Base-by-base conservation (phyloP, 1,140 invertebrate genomes). In the Stratiolaelaps scimitus region DNA sequence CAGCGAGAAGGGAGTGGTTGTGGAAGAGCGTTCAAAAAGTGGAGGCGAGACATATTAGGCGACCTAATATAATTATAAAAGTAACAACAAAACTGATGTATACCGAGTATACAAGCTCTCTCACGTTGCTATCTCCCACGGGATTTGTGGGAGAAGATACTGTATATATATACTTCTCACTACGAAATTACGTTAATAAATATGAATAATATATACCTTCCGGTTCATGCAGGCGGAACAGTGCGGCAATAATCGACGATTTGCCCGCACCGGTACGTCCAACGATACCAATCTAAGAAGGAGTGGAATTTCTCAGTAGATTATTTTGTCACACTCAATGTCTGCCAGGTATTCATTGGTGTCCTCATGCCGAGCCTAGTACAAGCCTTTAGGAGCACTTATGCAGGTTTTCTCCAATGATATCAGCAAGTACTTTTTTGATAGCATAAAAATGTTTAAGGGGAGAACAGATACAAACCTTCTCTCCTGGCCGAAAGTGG, bases 201-300 rank as follows among this genome's bases (percentile, higher is more conserved):
- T 6, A 40, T 10, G 10, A 40, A 40, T 40, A 10, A n/a, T 40
- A 10, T 4, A 10, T 34, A 23, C 69, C 69, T 5, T 64, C 44
- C 10, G 47, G 43, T 48, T 71, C 75, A 19, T 71, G 69, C 66
- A 79, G 29, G 7, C 81, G 79, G 69, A 77, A 76, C 7, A 77
- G 64, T 2, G 74, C 73, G 26, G 70, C 40, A 7, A 76, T 73
- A 7, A 77, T 67, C 7, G 75, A 75, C 43, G 69, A 70, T 67
- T 77, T 77, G 30, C 76, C 76, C 40, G 75, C 73, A 7, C 76
- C 75, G 28, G 74, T 77, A 46, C 76, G 64, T 48, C 71, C 81
- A 77, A 69, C 81, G 29, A 74, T 70, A 23, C 72, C 74, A 7
- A 74, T 67, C 46, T 74, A 17, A 53, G 10, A 40, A 40, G n/a